These are phyloP conservation scores for Thamnaconus septentrionalis DNA, from an alignment of 2,113 vertebrate genomes.

Conservation along the genomic window DNA sequence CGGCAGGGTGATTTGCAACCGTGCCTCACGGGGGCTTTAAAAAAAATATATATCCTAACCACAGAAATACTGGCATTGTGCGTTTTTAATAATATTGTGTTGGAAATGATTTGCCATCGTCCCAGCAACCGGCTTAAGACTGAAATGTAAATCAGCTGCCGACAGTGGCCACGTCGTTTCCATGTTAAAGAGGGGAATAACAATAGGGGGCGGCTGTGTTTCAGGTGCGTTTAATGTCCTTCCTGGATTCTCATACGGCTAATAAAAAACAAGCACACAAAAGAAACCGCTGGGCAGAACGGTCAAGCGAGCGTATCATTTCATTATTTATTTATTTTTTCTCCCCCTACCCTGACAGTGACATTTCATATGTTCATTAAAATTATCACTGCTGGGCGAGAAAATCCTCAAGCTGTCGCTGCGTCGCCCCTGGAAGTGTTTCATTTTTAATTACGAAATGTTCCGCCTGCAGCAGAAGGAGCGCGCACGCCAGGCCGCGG, in stretches of 20 bases:
- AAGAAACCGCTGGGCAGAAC: background rate
- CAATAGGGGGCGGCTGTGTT: background rate
- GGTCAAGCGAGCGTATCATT: background rate
- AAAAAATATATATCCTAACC: no score
- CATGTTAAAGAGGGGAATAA: background rate
- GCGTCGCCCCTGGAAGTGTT: slow-evolving; percentile 31
- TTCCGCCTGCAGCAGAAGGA: slow-evolving; percentile 32
- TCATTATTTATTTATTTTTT: no score
- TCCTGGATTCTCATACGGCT: slow-evolving; percentile 6
- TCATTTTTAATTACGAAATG: slow-evolving; percentile 56
- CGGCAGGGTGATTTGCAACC: no score
- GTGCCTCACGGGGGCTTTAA: no score
- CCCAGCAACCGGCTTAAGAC: no score
- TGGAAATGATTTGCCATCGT: no score
- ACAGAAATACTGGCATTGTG: no score
- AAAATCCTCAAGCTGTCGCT: slow-evolving; percentile 35
- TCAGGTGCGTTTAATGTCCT: background rate
- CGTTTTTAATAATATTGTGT: no score
- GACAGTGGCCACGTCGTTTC: background rate
- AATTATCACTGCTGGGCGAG: slow-evolving; percentile 17
- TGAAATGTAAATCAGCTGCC: background rate
- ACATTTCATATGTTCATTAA: slow-evolving; percentile 32
- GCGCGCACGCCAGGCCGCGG: slow-evolving; percentile 19
- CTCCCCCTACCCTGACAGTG: background rate
- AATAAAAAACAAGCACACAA: background rate